Percentiles rank a stretch among this genome's conserved stretches.
Evolutionary conservation across 2,888 invertebrate genomes (phyloP).

Genomic region (Drosophila helvetica): DNA sequence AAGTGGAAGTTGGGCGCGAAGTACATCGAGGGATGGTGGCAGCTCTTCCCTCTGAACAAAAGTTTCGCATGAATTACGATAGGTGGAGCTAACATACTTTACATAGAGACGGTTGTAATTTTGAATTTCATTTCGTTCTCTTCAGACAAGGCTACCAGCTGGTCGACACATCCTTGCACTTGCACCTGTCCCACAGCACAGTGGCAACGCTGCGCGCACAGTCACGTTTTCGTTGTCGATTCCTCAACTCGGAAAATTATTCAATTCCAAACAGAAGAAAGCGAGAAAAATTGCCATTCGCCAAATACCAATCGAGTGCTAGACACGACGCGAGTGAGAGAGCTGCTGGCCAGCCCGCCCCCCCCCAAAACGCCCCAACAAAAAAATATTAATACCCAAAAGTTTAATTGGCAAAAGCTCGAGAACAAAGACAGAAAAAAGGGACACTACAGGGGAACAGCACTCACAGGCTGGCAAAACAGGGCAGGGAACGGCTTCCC

Average conservation of each 20-base stretch:
- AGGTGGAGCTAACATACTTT: too few relatives aligned
- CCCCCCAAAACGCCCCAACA: neutral
- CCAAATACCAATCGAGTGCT: neutral
- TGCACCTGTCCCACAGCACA: neutral
- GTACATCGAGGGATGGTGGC: too few relatives aligned
- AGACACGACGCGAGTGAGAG: neutral
- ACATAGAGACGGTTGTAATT: too few relatives aligned
- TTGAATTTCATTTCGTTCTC: too few relatives aligned
- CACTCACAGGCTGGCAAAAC: neutral
- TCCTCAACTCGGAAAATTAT: slow-evolving; percentile 1
- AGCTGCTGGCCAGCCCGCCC: neutral
- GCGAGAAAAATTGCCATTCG: neutral
- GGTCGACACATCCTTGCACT: slow-evolving; percentile 3
- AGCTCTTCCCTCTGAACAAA: too few relatives aligned
- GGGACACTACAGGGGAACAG: neutral
- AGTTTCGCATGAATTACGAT: too few relatives aligned
- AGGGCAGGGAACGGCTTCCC: neutral
- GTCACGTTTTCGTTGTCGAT: slow-evolving; percentile 20
- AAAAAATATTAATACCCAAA: neutral
- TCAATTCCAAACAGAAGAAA: neutral
- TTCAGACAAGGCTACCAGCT: neutral
- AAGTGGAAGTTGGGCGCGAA: too few relatives aligned
- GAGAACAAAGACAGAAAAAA: neutral
- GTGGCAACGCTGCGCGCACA: slow-evolving; percentile 11
- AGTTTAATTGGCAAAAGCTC: neutral